A percentile compares a stretch with the other conserved stretches of the same genome.
Conservation (phyloP, 2,113 vertebrate species). For the Pampusana beccarii region DNA sequence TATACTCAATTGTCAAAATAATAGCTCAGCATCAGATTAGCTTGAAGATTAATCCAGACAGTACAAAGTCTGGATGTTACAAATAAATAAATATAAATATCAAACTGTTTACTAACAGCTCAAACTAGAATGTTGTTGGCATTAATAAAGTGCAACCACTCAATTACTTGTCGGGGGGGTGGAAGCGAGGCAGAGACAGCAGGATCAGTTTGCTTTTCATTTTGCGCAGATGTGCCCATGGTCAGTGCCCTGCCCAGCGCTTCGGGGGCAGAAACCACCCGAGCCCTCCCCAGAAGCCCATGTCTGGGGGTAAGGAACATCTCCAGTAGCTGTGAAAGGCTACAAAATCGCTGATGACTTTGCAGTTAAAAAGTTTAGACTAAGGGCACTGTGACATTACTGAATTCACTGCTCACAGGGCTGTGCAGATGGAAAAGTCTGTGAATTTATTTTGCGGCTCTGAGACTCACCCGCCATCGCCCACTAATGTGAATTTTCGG, state of each 20-base stretch:
- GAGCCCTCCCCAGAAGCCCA: not conserved
- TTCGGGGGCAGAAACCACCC: not conserved
- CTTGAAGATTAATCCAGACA: conserved; percentile 22
- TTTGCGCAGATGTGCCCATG: not conserved
- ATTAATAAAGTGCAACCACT: conserved; percentile 38
- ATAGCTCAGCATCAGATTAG: conserved; percentile 53
- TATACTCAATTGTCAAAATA: conserved; percentile 53
- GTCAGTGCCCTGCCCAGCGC: not conserved
- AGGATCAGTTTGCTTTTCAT: not conserved
- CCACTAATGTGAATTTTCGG: not conserved
- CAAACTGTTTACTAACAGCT: conserved; percentile 15
- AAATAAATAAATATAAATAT: conserved; percentile 54
- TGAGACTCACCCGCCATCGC: not conserved
- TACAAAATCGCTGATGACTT: not conserved
- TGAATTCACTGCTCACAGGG: not conserved
- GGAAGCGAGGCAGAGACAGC: not conserved
- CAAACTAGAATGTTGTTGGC: conserved; percentile 33
- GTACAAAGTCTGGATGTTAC: conserved; percentile 23
- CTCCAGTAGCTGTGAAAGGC: not conserved
- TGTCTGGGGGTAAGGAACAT: not conserved
- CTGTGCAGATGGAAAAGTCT: not conserved
- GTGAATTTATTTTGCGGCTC: not conserved
- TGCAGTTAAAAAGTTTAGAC: not conserved
- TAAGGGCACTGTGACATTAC: not conserved
- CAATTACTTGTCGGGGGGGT: not conserved